Base-by-base conservation (phyloP, 2,888 invertebrate species). In the Pseudanteris insignis region DNA sequence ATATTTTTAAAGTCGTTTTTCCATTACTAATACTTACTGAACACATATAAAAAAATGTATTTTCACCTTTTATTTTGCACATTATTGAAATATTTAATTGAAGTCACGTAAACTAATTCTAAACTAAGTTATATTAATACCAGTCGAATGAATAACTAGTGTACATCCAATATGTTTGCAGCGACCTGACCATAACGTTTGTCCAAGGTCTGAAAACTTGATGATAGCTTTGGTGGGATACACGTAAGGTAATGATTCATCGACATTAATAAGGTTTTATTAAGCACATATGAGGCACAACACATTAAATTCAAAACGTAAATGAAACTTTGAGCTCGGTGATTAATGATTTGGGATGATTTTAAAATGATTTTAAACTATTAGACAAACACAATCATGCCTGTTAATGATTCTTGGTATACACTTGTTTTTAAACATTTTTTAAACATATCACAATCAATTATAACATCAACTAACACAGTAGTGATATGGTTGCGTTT, bases 251-350 rank as follows among this genome's bases (percentile, higher is more conserved):
- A 30, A 44, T 53, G 25, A 53, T 37, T 14, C 15, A 33, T 18
- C 6, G 24, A 11, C 26, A n/a, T 7, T 13, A 43, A 34, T 34
- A 30, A 40, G 25, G 10, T 13, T 25, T 5, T 21, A 30, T n/a
- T 37, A 53, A 53, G 53, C 53, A 29, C 37, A 29, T 36, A 44
- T 36, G 25, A 44, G 30, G 43, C 43, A 53, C 37, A 43, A 44
- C 36, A 43, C 53, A 25, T 34, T 53, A 37, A 30, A 8, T 25
- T 11, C 30, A 32, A 51, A 37, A 25, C 7, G 12, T 30, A 43
- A 25, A 25, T 10, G 8, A 37, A 14, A 18, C n/a, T 21, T 40
- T 15, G 43, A 53, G 53, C 53, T 36, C 12, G 10, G 15, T 44
- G 43, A 53, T 10, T 10, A 25, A 48, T 50, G 53, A 53, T 9